Conservation (phyloP, 2,888 invertebrate genomes). For the Dynastes tityus region DNA sequence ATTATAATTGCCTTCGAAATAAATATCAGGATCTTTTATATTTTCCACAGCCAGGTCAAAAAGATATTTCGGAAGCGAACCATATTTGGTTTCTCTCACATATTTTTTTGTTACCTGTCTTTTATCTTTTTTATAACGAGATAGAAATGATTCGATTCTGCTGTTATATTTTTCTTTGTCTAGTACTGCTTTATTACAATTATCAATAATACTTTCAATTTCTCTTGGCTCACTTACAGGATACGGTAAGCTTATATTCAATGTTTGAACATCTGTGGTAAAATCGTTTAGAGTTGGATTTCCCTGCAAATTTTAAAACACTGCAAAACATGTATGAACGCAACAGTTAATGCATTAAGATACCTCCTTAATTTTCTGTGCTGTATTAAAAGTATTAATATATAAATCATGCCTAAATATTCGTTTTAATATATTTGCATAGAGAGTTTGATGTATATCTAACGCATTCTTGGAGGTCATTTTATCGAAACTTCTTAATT, state of each 20-base stretch:
- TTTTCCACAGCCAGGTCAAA: conserved; percentile 47
- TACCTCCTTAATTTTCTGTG: background rate
- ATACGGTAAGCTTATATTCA: conserved; percentile 47
- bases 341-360: background rate
- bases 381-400: background rate
- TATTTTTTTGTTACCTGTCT: conserved; percentile 48
- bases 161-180: conserved; percentile 42
- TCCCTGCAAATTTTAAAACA: background rate
- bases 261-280: conserved; percentile 17
- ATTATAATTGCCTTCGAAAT: conserved; percentile 50
- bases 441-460: conserved; percentile 20
- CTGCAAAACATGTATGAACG: background rate
- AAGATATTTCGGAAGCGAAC: conserved; percentile 49
- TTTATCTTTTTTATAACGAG: conserved; percentile 47
- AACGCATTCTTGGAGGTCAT: conserved; percentile 42
- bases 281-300: conserved; percentile 47
- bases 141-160: conserved; percentile 24
- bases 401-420: conserved; percentile 42
- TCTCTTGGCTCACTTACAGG: conserved; percentile 43
- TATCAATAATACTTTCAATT: conserved; percentile 34
- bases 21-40: conserved; percentile 50
- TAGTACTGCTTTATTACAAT: conserved; percentile 43
- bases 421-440: conserved; percentile 25
- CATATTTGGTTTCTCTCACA: conserved; percentile 45
- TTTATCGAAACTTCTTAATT: background rate